Evolutionary conservation across 2,888 invertebrate species (phyloP).

Genomic region (Athetis lepigone): DNA sequence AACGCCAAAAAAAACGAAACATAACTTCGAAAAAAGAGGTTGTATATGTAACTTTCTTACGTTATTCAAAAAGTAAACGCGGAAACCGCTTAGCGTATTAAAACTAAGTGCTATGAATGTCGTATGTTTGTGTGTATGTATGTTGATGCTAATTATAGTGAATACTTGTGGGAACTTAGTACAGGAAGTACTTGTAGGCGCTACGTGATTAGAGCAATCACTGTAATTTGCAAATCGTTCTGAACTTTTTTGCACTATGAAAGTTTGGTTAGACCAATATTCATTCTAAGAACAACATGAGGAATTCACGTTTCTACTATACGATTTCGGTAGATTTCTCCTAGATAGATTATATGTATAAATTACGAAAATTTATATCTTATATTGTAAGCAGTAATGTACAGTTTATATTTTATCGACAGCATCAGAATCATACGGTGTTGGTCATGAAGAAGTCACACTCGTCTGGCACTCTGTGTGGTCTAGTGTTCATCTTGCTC

Average conservation of each 20-base stretch:
- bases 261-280: neutral
- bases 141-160: constrained; percentile 38
- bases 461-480: no score
- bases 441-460: no score
- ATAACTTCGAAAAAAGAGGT: constrained; percentile 11
- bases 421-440: no score
- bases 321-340: no score
- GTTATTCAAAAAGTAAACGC: constrained; percentile 53
- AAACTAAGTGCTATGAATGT: constrained; percentile 39
- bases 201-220: constrained; percentile 34
- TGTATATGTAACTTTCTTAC: constrained; percentile 28
- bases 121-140: no score
- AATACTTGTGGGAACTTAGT: constrained; percentile 36
- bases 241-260: constrained; percentile 10
- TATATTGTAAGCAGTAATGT: no score
- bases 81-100: constrained; percentile 49
- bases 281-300: no score
- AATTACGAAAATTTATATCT: no score
- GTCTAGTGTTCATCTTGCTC: no score
- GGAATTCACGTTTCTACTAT: no score
- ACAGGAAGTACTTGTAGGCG: constrained; percentile 40
- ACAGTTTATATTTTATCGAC: no score
- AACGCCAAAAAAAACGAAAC: neutral
- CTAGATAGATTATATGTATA: no score
- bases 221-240: constrained; percentile 21